Evolutionary conservation across 2,113 vertebrate species (phyloP), one percentile per base, ranked within the genome.

Genomic region (Columbina picui): DNA sequence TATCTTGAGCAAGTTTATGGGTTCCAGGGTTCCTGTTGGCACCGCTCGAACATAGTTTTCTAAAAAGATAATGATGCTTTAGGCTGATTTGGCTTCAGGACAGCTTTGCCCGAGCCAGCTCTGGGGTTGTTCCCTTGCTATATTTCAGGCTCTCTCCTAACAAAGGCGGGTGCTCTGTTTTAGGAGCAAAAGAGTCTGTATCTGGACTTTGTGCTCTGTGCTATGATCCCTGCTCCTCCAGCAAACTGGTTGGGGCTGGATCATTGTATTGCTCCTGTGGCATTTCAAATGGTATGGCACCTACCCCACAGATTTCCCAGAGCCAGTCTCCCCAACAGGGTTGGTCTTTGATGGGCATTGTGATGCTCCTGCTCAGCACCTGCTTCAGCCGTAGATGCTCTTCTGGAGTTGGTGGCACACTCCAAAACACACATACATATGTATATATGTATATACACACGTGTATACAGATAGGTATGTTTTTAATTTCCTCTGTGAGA

Each of bases 251-350:
- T 26, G 41, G 19, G 26, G 14, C 61, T n/a, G 47, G 1, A 26
- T 39, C 1, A 1, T 41, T 73, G 39, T 36, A 4, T 9, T 38
- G 43, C 25, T 55, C 4, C n/a, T 32, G 59, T 9, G 47, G 19
- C 4, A 0, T 50, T 59, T 29, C 52, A 8, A 1, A 1, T 0
- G 2, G 18, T n/a, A 49, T 32, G 8, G 5, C 0, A 1, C 61
- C n/a, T 2, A 1, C n/a, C 56, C 47, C 32, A 6, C 32, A 19
- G 30, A 19, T 43, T 13, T 34, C 45, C 2, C 20, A 25, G 19
- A 34, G 11, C 23, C 26, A 5, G 16, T 22, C 14, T 25, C 56
- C 63, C 27, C 22, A 2, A 12, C 0, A 14, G 14, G 2, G 41
- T 5, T 5, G 11, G 34, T 81, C 3, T 36, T 41, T 30, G 23